Percentiles rank a stretch among this genome's conserved stretches.
Evolutionary conservation across 2,113 vertebrate genomes (phyloP).

Genomic region (Engraulis encrasicolus): DNA sequence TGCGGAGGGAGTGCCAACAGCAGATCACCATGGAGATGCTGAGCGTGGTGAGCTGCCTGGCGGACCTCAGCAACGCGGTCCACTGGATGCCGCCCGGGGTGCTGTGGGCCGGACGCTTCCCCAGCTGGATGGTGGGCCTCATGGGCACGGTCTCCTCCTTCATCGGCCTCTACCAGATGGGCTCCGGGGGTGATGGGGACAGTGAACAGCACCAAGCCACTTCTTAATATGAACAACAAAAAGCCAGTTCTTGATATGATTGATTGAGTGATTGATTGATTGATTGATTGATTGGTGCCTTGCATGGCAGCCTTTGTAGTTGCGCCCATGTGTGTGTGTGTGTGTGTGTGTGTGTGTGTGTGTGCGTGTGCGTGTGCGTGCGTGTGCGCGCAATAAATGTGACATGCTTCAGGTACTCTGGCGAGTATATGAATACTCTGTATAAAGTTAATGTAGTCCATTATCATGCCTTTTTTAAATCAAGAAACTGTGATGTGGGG

Average conservation of each 20-base stretch:
- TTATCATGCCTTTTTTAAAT: too few species aligned
- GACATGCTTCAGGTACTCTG: too few species aligned
- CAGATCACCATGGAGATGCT: slow-evolving; percentile 75
- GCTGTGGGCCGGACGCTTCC: slow-evolving; percentile 88
- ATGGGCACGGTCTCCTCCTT: slow-evolving; percentile 90
- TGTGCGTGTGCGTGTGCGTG: too few species aligned
- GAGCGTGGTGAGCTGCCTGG: slow-evolving; percentile 74
- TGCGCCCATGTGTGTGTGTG: too few species aligned
- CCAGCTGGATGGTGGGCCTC: slow-evolving; percentile 90
- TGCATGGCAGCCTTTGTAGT: too few species aligned
- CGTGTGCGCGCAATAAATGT: too few species aligned
- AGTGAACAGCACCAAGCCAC: slow-evolving; percentile 53
- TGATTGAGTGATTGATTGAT: too few species aligned
- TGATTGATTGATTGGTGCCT: too few species aligned
- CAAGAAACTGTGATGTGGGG: neutral
- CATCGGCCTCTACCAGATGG: slow-evolving; percentile 81
- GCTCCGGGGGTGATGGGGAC: slow-evolving; percentile 30
- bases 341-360: too few species aligned
- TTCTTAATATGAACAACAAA: neutral
- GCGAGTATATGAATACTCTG: too few species aligned
- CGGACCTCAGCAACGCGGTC: slow-evolving; percentile 87
- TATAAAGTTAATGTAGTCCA: too few species aligned
- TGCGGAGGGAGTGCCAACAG: slow-evolving; percentile 52
- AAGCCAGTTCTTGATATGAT: too few species aligned
- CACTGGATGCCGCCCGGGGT: slow-evolving; percentile 93